phyloP scores from a whole-genome alignment of 2,888 invertebrate species.

The Ditylenchus weischeri region DNA sequence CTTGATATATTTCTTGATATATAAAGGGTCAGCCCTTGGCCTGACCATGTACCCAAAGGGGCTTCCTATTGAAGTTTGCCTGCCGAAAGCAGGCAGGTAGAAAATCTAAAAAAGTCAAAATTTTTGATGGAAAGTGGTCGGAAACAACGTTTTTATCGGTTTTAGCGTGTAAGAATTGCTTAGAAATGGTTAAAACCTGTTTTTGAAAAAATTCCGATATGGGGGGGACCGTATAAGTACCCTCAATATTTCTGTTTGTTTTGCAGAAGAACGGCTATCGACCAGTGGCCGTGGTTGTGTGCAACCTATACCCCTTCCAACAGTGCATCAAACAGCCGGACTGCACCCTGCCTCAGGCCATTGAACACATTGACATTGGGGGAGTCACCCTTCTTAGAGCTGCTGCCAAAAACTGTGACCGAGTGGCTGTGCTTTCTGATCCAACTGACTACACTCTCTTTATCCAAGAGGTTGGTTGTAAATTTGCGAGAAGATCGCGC shows the following conservation, averaged over 20 bases:
- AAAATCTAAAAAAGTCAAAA: too few relatives aligned
- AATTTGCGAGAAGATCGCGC: neutral
- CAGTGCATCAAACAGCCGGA: slow-evolving; percentile 70
- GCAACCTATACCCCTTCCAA: slow-evolving; percentile 81
- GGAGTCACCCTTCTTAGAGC: slow-evolving; percentile 90
- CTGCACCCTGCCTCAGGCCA: slow-evolving; percentile 79
- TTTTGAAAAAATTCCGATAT: too few relatives aligned
- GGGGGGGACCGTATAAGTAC: too few relatives aligned
- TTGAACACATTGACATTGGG: slow-evolving; percentile 91
- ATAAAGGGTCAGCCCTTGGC: too few relatives aligned
- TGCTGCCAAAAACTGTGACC: slow-evolving; percentile 91
- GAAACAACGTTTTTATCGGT: too few relatives aligned
- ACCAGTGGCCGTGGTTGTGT: slow-evolving; percentile 72
- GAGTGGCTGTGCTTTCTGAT: slow-evolving; percentile 90
- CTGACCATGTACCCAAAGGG: too few relatives aligned
- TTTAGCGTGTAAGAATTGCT: too few relatives aligned
- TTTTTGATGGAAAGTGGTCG: too few relatives aligned
- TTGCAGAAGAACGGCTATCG: slow-evolving; percentile 33
- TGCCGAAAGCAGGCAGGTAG: too few relatives aligned
- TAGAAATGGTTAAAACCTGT: too few relatives aligned
- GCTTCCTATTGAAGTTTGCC: too few relatives aligned
- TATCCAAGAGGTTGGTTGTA: slow-evolving; percentile 39
- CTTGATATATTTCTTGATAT: too few relatives aligned
- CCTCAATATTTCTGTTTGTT: slow-evolving; percentile 1
- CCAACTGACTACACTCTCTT: slow-evolving; percentile 75